Base-by-base conservation (phyloP, 1,140 invertebrate genomes). In the Drosophila teissieri region DNA sequence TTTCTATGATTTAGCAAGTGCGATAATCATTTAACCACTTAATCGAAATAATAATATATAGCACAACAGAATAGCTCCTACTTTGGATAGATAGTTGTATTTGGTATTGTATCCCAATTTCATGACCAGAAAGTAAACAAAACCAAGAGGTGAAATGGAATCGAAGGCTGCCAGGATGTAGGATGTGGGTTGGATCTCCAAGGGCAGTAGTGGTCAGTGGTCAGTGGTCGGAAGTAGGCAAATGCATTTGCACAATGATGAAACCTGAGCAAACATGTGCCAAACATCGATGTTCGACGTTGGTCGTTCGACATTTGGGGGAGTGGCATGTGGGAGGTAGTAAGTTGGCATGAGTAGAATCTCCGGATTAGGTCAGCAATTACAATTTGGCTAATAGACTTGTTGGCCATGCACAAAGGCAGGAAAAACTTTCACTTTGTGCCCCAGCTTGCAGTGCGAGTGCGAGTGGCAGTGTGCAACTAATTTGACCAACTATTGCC, bases 331-430 rank as follows among this genome's bases (percentile, higher is more conserved):
- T 19, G 19, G 19, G 1, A 19, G 19, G 19, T 19, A 2, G 8
- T n/a, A 2, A n/a, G 24, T 6, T n/a, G 12, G 14, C 3, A 8
- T n/a, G 6, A 19, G 3, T 15, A 19, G n/a, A 55, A 39, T 52
- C 15, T 52, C 15, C 46, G 46, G 68, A 56, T 69, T 61, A 72
- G 53, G 48, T 40, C 55, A 53, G 73, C 56, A 77, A 63, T 68
- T 63, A 58, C 73, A 73, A 63, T 73, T 73, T 65, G 73, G 46
- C 78, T 80, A 81, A 81, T 81, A 54, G 78, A 80, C 78, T 72
- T 60, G 52, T 72, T 79, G 40, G 53, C 75, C 68, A 55, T 65
- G 69, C 58, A 68, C 73, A 81, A 74, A 78, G 60, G 61, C 61
- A 51, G 17, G 22, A 45, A 54, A 39, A 70, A 69, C 52, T 72